Conservation (phyloP, 2,888 invertebrate species). For the Drosophila tripunctata region DNA sequence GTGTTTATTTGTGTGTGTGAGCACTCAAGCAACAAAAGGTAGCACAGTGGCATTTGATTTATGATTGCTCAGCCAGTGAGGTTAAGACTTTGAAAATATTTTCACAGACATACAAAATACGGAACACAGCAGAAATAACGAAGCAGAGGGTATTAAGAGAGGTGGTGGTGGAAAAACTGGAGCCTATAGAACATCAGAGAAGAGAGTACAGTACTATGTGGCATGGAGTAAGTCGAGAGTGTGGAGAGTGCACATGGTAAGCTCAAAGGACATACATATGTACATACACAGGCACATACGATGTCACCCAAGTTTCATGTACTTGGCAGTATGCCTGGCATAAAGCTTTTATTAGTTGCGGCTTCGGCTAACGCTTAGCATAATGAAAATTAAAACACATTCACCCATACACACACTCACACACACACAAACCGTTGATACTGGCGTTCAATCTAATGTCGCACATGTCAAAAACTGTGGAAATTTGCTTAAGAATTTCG, state of each 20-base stretch:
- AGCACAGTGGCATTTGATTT: conserved; percentile 75
- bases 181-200: conserved; percentile 19
- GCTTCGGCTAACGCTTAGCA: conserved; percentile 42
- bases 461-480: conserved; percentile 68
- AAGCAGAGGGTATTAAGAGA: neutral
- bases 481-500: conserved; percentile 68
- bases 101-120: conserved; percentile 71
- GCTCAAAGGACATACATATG: conserved; percentile 29
- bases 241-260: conserved; percentile 28
- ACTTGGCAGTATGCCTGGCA: conserved; percentile 43
- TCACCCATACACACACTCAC: conserved; percentile 2
- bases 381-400: conserved; percentile 38
- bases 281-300: too few species aligned
- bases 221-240: neutral
- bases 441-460: conserved; percentile 71
- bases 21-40: conserved; percentile 78
- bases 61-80: conserved; percentile 75
- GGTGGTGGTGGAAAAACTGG: too few species aligned
- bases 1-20: conserved; percentile 21
- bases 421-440: conserved; percentile 33
- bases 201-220: neutral
- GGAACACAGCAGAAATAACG: conserved; percentile 15
- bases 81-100: conserved; percentile 80
- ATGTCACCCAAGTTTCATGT: conserved; percentile 14
- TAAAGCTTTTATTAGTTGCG: conserved; percentile 68